phyloP scores from a whole-genome alignment of 1,140 invertebrate species.

The Panulirus ornatus region DNA sequence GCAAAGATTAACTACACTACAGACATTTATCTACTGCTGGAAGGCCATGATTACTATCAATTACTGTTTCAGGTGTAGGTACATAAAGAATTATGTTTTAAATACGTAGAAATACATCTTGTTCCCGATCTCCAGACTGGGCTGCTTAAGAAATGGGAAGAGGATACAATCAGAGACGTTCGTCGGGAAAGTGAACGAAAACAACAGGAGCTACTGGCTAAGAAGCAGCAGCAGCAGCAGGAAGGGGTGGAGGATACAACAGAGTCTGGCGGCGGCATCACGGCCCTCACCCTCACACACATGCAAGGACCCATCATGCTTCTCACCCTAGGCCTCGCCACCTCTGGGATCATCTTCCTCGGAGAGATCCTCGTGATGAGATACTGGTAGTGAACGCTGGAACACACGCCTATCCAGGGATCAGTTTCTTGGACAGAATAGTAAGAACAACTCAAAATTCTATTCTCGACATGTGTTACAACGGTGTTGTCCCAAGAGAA shows the following conservation, averaged over 20 bases:
- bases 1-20: too few species aligned
- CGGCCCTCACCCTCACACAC: too few species aligned
- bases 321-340: constrained; percentile 1
- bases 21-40: too few species aligned
- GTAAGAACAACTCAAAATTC: too few species aligned
- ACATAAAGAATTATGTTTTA: background rate
- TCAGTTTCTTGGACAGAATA: too few species aligned
- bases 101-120: background rate
- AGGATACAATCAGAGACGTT: constrained; percentile 6
- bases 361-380: background rate
- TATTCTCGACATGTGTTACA: too few species aligned
- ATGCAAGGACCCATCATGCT: background rate
- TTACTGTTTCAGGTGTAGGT: background rate
- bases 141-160: constrained; percentile 25
- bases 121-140: background rate
- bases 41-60: background rate
- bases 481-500: too few species aligned
- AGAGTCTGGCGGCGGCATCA: too few species aligned
- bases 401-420: too few species aligned
- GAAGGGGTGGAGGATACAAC: background rate
- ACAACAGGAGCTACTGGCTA: too few species aligned
- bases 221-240: background rate
- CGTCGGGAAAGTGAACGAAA: too few species aligned
- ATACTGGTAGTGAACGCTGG: too few species aligned
- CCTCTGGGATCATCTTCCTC: background rate